phyloP scores from a whole-genome alignment of 2,113 vertebrate genomes.

The Eidolon helvum region DNA sequence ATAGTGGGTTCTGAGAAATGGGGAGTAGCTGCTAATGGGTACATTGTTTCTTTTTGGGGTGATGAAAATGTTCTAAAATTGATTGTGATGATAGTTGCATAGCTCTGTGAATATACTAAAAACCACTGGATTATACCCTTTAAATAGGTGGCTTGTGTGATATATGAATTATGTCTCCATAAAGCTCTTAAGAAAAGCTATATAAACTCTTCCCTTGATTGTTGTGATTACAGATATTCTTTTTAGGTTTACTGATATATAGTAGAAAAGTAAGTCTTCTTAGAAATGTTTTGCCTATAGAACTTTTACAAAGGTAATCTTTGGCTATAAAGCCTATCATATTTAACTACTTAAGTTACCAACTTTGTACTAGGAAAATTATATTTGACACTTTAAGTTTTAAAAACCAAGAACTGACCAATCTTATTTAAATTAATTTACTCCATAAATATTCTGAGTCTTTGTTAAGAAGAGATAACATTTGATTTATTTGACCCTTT shows the following conservation, averaged over 20 bases:
- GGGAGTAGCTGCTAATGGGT: neutral
- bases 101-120: neutral
- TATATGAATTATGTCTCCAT: neutral
- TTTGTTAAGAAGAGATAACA: neutral
- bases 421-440: constrained; percentile 8
- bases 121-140: neutral
- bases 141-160: neutral
- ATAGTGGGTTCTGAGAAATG: neutral
- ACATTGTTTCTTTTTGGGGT: neutral
- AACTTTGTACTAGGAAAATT: neutral
- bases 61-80: neutral
- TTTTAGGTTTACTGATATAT: neutral
- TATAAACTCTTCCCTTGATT: neutral
- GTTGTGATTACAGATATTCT: neutral
- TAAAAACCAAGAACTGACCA: neutral
- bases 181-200: neutral
- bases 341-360: neutral
- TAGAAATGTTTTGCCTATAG: neutral
- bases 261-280: neutral
- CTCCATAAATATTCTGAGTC: neutral
- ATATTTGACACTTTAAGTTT: neutral
- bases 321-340: neutral
- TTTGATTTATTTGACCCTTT: neutral
- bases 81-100: neutral
- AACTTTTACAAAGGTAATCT: neutral